These are phyloP conservation scores for Hymenopus coronatus DNA, from an alignment of 2,888 invertebrate species.

Conservation along the genomic window DNA sequence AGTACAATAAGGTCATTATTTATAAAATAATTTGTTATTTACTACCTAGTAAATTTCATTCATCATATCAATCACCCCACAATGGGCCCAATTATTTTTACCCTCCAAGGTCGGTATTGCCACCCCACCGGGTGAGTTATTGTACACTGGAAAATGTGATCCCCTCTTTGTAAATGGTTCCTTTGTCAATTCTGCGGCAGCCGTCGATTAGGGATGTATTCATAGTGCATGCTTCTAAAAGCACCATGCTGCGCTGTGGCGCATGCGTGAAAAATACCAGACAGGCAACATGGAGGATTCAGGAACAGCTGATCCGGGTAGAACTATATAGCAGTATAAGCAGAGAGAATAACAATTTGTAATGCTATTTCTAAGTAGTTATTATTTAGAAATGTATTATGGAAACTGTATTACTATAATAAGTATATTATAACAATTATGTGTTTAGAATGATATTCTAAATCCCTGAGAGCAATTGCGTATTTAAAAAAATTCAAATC, in stretches of 20 bases:
- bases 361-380: no score
- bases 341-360: no score
- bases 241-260: background rate
- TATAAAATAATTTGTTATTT: background rate
- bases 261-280: background rate
- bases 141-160: background rate
- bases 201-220: background rate
- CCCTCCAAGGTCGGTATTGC: background rate
- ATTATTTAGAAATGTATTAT: no score
- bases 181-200: background rate
- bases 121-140: no score
- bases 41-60: background rate
- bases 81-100: background rate
- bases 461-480: no score
- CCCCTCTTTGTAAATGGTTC: background rate
- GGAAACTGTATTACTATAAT: no score
- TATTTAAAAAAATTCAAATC: no score
- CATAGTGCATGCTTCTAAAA: background rate
- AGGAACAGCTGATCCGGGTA: no score
- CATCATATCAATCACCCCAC: background rate
- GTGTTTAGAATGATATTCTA: no score
- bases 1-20: background rate
- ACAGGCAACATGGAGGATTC: no score
- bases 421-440: no score
- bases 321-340: no score